A percentile compares a stretch with the other conserved stretches of the same genome.
These are phyloP conservation scores for Margaritifera margaritifera DNA, from an alignment of 2,888 invertebrate genomes.

Conservation along the genomic window DNA sequence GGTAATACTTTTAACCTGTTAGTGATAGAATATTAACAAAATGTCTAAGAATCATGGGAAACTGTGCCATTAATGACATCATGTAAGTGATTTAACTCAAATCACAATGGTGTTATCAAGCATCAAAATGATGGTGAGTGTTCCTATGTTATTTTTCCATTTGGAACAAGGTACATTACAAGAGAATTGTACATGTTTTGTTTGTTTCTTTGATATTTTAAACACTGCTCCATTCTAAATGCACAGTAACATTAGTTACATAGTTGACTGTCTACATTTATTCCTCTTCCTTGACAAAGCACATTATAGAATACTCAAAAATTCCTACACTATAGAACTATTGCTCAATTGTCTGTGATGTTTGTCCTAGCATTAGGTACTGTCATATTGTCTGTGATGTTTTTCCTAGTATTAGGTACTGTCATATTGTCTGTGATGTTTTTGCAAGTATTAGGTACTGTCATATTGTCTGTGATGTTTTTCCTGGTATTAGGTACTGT, in stretches of 20 bases:
- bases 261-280: no score
- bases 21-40: no score
- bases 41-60: no score
- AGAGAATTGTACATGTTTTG: no score
- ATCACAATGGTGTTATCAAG: background rate
- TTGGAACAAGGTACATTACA: no score
- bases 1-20: conserved; percentile 29
- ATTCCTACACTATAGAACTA: background rate
- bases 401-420: background rate
- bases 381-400: background rate
- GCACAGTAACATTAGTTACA: no score
- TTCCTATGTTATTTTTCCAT: no score
- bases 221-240: no score
- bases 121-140: no score
- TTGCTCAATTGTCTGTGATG: background rate
- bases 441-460: background rate
- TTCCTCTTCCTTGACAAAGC: no score
- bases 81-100: background rate
- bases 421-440: background rate
- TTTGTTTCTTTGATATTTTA: no score
- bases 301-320: background rate
- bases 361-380: background rate
- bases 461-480: background rate
- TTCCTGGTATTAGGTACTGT: background rate
- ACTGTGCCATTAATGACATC: no score